phyloP scores from a whole-genome alignment of 1,140 invertebrate species.

The Bombyx mandarina region DNA sequence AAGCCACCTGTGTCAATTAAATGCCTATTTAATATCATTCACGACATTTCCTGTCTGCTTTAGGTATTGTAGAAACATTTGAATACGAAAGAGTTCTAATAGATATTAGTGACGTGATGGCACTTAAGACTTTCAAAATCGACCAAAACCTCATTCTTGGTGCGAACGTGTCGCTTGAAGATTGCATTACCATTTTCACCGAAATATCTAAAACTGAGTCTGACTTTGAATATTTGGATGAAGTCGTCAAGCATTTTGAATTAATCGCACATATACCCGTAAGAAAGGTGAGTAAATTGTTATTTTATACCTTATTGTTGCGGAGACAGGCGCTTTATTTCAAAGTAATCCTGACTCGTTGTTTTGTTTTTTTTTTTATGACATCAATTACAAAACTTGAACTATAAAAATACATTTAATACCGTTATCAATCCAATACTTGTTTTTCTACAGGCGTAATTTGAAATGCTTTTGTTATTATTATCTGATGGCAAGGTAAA shows the following conservation, averaged over 20 bases:
- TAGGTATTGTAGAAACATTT: constrained; percentile 49
- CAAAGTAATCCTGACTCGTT: too few relatives aligned
- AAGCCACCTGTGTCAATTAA: too few relatives aligned
- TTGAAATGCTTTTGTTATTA: too few relatives aligned
- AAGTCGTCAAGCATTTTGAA: constrained; percentile 65
- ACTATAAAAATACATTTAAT: too few relatives aligned
- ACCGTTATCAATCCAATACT: too few relatives aligned
- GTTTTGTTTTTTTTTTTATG: too few relatives aligned
- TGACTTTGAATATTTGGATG: constrained; percentile 63
- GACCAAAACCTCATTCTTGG: constrained; percentile 73
- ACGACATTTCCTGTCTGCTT: constrained; percentile 5
- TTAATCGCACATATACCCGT: constrained; percentile 76
- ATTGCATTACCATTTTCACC: constrained; percentile 74
- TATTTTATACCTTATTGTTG: constrained; percentile 40
- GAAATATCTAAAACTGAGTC: constrained; percentile 55
- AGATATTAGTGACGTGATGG: constrained; percentile 77
- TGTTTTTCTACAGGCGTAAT: too few relatives aligned
- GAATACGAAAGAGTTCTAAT: constrained; percentile 72
- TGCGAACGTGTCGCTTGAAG: constrained; percentile 75
- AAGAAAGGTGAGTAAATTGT: constrained; percentile 65
- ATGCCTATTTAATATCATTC: too few relatives aligned
- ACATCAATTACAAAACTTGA: too few relatives aligned
- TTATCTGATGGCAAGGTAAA: too few relatives aligned
- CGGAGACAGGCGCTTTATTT: too few relatives aligned
- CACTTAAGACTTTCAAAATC: constrained; percentile 73